Evolutionary conservation across 37 sponge, comb jelly and placozoan genomes (phyloP).

Genomic region (Ephydatia muelleri): DNA sequence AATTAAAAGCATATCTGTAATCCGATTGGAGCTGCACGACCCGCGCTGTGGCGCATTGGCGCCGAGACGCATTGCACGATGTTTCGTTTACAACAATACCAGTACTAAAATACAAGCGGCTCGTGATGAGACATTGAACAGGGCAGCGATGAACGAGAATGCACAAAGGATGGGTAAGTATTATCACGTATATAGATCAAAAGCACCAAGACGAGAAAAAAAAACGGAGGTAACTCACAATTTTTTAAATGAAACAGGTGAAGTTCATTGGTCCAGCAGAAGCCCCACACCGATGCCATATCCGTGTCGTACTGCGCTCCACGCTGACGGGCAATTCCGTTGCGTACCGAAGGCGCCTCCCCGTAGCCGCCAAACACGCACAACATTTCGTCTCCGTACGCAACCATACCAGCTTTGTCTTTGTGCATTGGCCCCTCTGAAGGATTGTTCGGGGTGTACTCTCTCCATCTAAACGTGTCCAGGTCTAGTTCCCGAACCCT

Average conservation of each 20-base stretch:
- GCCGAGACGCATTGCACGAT: too few species aligned
- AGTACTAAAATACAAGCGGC: too few species aligned
- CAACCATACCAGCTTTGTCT: conserved; percentile 57
- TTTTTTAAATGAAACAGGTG: conserved; percentile 40
- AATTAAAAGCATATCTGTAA: too few species aligned
- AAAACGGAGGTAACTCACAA: conserved; percentile 12
- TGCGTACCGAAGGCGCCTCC: background rate
- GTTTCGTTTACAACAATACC: too few species aligned
- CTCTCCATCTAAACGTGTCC: conserved; percentile 13
- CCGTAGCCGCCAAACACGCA: conserved; percentile 76
- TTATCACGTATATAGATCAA: too few species aligned
- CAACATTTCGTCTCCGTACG: conserved; percentile 48
- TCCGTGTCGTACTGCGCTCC: conserved; percentile 32
- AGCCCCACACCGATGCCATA: background rate
- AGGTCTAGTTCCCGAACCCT: conserved; percentile 38
- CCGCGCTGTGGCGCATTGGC: too few species aligned
- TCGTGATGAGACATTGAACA: too few species aligned
- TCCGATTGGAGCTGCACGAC: too few species aligned
- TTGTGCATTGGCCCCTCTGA: conserved; percentile 36
- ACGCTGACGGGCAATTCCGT: conserved; percentile 7
- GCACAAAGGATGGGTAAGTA: too few species aligned
- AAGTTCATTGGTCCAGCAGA: conserved; percentile 78
- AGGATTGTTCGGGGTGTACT: conserved; percentile 2
- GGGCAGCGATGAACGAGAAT: too few species aligned
- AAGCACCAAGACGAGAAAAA: too few species aligned